A percentile compares a stretch with the other conserved stretches of the same genome.
These are phyloP conservation scores for Sterrhoptilus dennistouni DNA, from an alignment of 2,113 vertebrate species.

Conservation along the genomic window DNA sequence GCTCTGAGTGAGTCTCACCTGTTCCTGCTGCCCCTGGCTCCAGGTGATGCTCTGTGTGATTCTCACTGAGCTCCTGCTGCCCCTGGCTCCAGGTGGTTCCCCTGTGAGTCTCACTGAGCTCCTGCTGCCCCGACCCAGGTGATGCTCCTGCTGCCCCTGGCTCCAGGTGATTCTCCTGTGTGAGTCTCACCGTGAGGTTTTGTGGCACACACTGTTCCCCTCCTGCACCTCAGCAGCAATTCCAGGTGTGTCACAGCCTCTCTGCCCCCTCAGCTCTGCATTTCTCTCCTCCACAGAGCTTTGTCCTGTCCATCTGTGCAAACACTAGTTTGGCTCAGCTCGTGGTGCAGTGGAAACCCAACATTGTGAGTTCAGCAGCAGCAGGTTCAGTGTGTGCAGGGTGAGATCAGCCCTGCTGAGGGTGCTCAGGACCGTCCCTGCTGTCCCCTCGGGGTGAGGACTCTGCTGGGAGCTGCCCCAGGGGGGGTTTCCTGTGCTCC, in stretches of 20 bases:
- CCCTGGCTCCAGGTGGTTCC: too few relatives aligned
- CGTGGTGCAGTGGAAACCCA: background rate
- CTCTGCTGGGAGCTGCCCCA: background rate
- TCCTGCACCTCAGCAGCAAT: background rate
- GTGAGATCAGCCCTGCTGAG: background rate
- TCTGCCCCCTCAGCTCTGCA: fast-evolving
- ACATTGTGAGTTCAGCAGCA: fast-evolving
- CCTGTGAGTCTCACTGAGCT: too few relatives aligned
- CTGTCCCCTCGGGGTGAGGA: background rate
- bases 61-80: too few relatives aligned
- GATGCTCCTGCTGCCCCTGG: too few relatives aligned
- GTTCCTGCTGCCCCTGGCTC: background rate
- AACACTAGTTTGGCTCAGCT: background rate
- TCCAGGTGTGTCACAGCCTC: background rate
- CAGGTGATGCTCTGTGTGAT: too few relatives aligned
- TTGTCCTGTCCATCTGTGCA: background rate
- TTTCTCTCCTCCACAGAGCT: background rate
- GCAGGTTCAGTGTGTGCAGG: background rate
- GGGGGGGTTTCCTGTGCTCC: background rate
- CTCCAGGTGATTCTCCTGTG: too few relatives aligned
- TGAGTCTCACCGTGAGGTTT: background rate
- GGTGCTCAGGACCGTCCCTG: background rate
- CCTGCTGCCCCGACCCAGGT: too few relatives aligned
- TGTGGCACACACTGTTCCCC: background rate
- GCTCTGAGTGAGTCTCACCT: background rate